Conservation (phyloP, 2,888 invertebrate species). For the Scelioninae gen. 1 region DNA sequence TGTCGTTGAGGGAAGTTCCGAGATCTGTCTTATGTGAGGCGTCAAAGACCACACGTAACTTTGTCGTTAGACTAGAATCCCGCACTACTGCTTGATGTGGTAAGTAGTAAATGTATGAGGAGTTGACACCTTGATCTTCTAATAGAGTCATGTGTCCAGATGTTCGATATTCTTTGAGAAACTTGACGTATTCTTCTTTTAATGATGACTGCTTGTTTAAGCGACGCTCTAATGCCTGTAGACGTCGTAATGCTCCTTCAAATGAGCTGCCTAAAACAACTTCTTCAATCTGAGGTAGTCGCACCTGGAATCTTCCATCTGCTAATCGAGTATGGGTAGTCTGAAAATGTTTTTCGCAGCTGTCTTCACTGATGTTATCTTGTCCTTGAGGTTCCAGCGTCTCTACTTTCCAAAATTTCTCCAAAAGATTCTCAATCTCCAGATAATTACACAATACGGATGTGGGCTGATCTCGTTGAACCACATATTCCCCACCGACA, state of each 20-base stretch:
- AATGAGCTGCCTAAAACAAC: no score
- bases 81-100: constrained; percentile 73
- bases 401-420: constrained; percentile 25
- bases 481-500: constrained; percentile 31
- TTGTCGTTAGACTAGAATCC: background rate
- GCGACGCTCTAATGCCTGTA: constrained; percentile 46
- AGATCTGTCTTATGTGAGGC: constrained; percentile 54
- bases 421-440: background rate
- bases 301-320: no score
- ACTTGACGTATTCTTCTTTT: constrained; percentile 9
- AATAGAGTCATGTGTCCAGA: background rate
- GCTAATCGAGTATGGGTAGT: no score
- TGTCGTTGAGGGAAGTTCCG: constrained; percentile 61
- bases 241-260: constrained; percentile 46
- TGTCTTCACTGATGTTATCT: no score
- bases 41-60: background rate
- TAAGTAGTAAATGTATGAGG: background rate
- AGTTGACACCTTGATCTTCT: background rate
- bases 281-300: no score
- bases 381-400: no score
- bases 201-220: constrained; percentile 34
- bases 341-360: constrained; percentile 38
- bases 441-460: background rate
- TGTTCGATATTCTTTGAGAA: background rate
- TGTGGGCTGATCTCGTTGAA: background rate